Percentiles rank a stretch among this genome's conserved stretches.
phyloP scores from a whole-genome alignment of 2,888 invertebrate genomes.

The Scelioninae gen. 1 region DNA sequence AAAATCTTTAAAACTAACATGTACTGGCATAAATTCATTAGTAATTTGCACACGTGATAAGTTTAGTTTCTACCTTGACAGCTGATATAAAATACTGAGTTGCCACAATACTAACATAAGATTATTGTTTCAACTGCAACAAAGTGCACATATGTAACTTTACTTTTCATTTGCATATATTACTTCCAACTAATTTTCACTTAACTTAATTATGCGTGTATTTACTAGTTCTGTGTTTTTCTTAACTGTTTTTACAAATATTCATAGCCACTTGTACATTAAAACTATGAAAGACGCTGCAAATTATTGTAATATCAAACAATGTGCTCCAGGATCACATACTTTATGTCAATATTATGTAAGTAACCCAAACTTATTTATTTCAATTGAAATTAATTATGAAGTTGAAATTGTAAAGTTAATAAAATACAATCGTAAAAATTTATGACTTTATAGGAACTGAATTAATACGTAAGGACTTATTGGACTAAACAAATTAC shows the following conservation, averaged over 20 bases:
- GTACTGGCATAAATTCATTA: slow-evolving; percentile 7
- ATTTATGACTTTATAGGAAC: no score
- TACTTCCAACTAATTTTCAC: no score
- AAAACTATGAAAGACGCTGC: neutral
- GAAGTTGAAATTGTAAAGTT: no score
- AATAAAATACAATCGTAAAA: no score
- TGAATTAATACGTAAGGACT: no score
- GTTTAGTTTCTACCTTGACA: slow-evolving; percentile 4
- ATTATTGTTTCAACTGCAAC: neutral
- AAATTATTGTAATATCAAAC: slow-evolving; percentile 41
- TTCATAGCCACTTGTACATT: neutral
- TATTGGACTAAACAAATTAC: no score
- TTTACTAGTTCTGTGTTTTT: slow-evolving; percentile 4
- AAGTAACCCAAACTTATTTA: slow-evolving; percentile 1
- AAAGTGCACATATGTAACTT: slow-evolving; percentile 4
- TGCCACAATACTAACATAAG: neutral
- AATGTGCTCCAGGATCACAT: slow-evolving; percentile 26
- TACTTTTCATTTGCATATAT: no score
- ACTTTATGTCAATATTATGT: slow-evolving; percentile 39
- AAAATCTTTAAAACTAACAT: neutral
- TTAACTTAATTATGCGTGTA: neutral
- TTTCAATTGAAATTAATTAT: no score
- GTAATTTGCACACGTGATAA: slow-evolving; percentile 2
- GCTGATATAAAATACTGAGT: slow-evolving; percentile 19
- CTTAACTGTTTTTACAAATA: neutral